These are phyloP conservation scores for Microctonus hyperodae DNA, from an alignment of 2,888 invertebrate genomes.

Conservation along the genomic window DNA sequence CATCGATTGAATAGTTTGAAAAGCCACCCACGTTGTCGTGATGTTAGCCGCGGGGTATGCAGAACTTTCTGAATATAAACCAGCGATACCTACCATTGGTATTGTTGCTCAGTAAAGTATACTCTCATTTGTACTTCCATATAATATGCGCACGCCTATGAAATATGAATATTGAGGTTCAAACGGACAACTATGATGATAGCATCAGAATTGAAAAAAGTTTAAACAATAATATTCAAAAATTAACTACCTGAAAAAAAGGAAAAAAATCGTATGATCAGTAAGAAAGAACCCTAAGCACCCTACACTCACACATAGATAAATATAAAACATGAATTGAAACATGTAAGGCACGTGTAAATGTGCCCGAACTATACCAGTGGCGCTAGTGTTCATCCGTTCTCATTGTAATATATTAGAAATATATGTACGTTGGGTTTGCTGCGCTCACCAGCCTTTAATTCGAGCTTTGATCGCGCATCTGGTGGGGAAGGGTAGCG, in stretches of 20 bases:
- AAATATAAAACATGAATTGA: constrained; percentile 1
- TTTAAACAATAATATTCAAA: background rate
- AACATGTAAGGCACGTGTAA: constrained; percentile 46
- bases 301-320: too few species aligned
- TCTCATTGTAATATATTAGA: background rate
- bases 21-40: constrained; percentile 5
- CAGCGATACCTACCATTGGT: background rate
- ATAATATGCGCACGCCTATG: background rate
- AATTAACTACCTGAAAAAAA: background rate
- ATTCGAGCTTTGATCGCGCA: background rate
- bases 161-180: background rate
- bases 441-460: constrained; percentile 2
- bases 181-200: background rate
- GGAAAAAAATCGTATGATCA: too few species aligned
- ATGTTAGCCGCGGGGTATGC: constrained; percentile 7
- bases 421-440: constrained; percentile 33
- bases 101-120: background rate
- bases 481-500: constrained; percentile 8
- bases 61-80: background rate
- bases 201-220: background rate
- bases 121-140: background rate
- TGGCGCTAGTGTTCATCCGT: constrained; percentile 15
- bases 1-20: constrained; percentile 11
- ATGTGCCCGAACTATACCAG: constrained; percentile 43
- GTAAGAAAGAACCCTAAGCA: too few species aligned